A percentile compares a stretch with the other conserved stretches of the same genome.
Evolutionary conservation across 2,888 invertebrate species (phyloP).

Genomic region (Leucania comma): DNA sequence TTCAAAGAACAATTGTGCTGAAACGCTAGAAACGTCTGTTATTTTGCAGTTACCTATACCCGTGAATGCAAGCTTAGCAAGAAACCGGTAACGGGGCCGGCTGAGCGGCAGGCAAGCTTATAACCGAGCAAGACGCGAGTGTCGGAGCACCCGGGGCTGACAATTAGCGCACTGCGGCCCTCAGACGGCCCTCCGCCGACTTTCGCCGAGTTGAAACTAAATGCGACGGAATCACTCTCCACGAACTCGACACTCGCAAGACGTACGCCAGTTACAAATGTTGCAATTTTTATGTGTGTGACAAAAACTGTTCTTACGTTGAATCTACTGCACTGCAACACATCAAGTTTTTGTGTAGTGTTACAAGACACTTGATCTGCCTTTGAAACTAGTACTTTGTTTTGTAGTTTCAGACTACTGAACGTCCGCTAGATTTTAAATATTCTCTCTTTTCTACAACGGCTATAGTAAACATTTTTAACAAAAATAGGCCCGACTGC

Average conservation of each 20-base stretch:
- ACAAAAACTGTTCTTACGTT: conserved; percentile 44
- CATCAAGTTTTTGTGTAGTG: conserved; percentile 11
- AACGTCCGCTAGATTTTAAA: background rate
- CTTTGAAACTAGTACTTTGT: conserved; percentile 15
- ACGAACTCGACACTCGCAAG: conserved; percentile 62
- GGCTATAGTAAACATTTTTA: too few relatives aligned
- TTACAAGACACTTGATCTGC: conserved; percentile 16
- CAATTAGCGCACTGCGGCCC: conserved; percentile 81
- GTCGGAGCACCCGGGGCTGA: conserved; percentile 71
- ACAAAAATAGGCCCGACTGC: too few relatives aligned
- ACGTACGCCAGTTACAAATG: conserved; percentile 62
- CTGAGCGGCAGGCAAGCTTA: conserved; percentile 41
- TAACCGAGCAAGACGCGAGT: conserved; percentile 56
- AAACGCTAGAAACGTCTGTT: conserved; percentile 2
- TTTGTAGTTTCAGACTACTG: background rate
- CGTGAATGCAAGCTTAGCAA: conserved; percentile 29
- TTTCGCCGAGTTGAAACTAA: conserved; percentile 73
- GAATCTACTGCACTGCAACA: conserved; percentile 7
- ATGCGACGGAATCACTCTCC: conserved; percentile 72
- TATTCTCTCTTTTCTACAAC: background rate
- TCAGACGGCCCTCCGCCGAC: conserved; percentile 79
- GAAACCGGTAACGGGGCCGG: conserved; percentile 39
- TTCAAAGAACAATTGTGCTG: background rate
- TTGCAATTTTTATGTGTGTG: conserved; percentile 54
- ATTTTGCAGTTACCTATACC: conserved; percentile 24